Conservation (phyloP, 2,113 vertebrate species). For the Macrotus californicus region DNA sequence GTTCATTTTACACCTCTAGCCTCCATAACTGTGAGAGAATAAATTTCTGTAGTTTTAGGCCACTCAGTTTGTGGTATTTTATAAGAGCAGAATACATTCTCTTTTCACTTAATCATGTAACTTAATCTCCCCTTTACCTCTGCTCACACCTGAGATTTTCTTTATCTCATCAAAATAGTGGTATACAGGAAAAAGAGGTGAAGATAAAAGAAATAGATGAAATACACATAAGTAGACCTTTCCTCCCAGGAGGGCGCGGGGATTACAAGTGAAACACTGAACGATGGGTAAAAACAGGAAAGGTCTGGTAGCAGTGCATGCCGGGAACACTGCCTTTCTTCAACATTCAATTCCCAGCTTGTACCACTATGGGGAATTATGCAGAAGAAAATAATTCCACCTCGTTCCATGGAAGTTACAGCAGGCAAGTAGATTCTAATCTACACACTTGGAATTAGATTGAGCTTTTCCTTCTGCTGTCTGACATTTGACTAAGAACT, state of each 20-base stretch:
- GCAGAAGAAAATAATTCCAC: neutral
- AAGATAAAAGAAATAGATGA: neutral
- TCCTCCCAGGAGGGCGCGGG: neutral
- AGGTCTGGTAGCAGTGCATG: neutral
- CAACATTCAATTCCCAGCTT: neutral
- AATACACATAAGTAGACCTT: neutral
- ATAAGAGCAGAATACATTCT: neutral
- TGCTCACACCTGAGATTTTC: neutral
- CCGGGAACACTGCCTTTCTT: neutral
- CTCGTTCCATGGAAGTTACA: neutral
- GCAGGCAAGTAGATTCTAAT: neutral
- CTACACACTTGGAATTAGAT: neutral
- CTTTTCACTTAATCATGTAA: neutral
- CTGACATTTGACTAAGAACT: neutral
- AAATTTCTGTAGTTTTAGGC: neutral
- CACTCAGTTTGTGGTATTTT: neutral
- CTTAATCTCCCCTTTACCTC: neutral
- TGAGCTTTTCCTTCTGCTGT: neutral
- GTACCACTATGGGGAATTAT: neutral
- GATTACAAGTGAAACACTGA: neutral
- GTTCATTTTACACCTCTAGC: neutral
- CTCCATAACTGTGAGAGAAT: neutral
- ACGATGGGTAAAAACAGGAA: neutral
- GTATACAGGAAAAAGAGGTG: neutral
- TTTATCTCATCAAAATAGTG: constrained; percentile 31